Percentiles rank a stretch among this genome's conserved stretches.
phyloP scores from a whole-genome alignment of 2,113 vertebrate species.

The Microtus richardsoni region DNA sequence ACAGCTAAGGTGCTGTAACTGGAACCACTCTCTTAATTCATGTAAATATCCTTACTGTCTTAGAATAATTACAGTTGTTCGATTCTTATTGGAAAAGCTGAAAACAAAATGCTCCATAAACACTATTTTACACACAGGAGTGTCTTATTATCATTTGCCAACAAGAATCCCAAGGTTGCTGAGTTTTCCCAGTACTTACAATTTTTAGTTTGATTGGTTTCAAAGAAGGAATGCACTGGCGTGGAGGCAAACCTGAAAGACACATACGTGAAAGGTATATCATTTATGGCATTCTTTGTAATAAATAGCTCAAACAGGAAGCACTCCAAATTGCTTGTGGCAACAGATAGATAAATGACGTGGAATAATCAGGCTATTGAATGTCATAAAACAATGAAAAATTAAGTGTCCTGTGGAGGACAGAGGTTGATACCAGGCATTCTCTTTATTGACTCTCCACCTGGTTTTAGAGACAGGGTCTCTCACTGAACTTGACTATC shows the following conservation, averaged over 20 bases:
- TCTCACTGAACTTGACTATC: neutral
- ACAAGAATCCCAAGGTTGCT: neutral
- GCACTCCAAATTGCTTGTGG: neutral
- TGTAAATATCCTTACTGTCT: constrained; percentile 3
- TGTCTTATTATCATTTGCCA: neutral
- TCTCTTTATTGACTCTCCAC: neutral
- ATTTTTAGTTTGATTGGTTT: constrained; percentile 31
- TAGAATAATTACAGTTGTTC: neutral
- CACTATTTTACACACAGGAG: neutral
- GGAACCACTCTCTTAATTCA: neutral
- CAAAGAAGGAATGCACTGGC: neutral
- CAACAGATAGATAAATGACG: neutral
- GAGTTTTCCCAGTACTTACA: neutral
- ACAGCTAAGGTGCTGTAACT: neutral
- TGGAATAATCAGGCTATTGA: neutral
- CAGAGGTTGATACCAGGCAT: neutral
- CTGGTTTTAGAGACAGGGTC: neutral
- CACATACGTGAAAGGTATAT: neutral
- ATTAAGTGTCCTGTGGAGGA: neutral
- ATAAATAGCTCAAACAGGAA: neutral
- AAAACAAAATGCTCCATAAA: constrained; percentile 8
- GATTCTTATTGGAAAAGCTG: neutral
- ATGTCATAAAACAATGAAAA: constrained; percentile 10
- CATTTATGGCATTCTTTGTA: neutral
- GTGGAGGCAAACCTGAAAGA: neutral